These are phyloP conservation scores for Sinocyclocheilus grahami DNA, from an alignment of 2,113 vertebrate species.

Conservation along the genomic window DNA sequence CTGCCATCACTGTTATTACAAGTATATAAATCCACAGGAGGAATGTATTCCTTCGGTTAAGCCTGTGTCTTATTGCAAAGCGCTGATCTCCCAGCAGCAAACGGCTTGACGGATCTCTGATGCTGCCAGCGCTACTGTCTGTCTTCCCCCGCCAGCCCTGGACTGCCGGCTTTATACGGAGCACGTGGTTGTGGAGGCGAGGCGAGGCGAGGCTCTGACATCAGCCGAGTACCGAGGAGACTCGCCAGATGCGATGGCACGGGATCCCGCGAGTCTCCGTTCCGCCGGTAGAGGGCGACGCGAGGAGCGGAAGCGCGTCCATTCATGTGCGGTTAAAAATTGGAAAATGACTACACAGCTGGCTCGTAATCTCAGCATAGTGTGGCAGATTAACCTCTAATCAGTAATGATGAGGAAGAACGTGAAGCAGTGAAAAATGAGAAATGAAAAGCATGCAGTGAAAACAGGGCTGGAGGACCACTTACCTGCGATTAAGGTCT, in stretches of 20 bases:
- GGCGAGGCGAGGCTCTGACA: slow-evolving; percentile 60
- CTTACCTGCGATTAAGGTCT: background rate
- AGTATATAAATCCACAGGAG: slow-evolving; percentile 44
- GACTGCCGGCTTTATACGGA: slow-evolving; percentile 59
- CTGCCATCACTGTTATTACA: slow-evolving; percentile 65
- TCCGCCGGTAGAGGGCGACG: slow-evolving; percentile 53
- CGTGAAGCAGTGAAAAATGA: background rate
- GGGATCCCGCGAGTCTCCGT: slow-evolving; percentile 67
- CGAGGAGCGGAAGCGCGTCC: slow-evolving; percentile 38
- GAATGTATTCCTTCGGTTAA: background rate
- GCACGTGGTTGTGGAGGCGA: slow-evolving; percentile 64
- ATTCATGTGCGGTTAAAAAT: slow-evolving; percentile 45
- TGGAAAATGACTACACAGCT: slow-evolving; percentile 54
- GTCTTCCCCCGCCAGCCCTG: background rate
- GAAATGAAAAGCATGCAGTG: background rate
- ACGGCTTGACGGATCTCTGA: background rate
- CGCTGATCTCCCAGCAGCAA: background rate
- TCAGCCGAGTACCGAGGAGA: slow-evolving; percentile 68
- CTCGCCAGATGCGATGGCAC: slow-evolving; percentile 68
- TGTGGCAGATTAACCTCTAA: background rate
- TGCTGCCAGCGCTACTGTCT: background rate
- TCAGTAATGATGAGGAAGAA: background rate
- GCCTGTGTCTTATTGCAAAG: background rate
- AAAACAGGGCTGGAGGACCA: background rate
- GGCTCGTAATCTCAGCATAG: background rate